Evolutionary conservation across 2,888 invertebrate species (phyloP), one percentile per base, ranked within the genome.

Genomic region (Phyllotreta cruciferae): DNA sequence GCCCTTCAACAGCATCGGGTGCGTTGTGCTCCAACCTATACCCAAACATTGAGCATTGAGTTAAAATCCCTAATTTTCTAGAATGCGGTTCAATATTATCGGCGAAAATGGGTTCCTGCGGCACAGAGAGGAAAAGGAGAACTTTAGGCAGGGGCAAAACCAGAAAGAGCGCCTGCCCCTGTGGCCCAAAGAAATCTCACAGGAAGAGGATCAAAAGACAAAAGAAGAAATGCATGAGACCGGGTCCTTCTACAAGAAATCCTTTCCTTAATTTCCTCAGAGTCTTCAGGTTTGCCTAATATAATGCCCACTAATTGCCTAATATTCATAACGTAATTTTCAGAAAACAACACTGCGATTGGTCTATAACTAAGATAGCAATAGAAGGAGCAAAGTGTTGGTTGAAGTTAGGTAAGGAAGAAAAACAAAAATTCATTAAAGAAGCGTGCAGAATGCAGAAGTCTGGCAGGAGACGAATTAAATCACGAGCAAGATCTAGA

Each of bases 211-310:
- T 47, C n/a, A 3, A 6, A n/a, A 6, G 6, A 52, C 13, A 41
- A 11, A 9, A 13, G n/a, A 65, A 53, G 34, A 52, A 44, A 44
- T 62, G 54, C 38, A 44, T 53, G 9, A 42, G 63, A 7, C 55
- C 66, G 1, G 70, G 69, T 1, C 41, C 42, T 0, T 52, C 65
- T 6, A 73, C 73, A 0, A 64, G 49, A 1, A 77, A 77, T 60
- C 77, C 78, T 0, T 78, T 78, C 64, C 70, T 78, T 34, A 77
- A 77, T 60, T 78, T 73, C 57, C 56, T 78, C 56, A 61, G 76
- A 14, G 57, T 68, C n/a, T 77, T 73, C 63, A 49, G 57, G 57
- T 57, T 24, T 4, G 3, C 0, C 34, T 34, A 0, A 9, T 41
- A 38, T 14, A 13, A 13, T 39, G n/a, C 6, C 10, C 24, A 38